Base-by-base conservation (phyloP, 1,140 invertebrate genomes). In the Aphelenchoides fujianensis region DNA sequence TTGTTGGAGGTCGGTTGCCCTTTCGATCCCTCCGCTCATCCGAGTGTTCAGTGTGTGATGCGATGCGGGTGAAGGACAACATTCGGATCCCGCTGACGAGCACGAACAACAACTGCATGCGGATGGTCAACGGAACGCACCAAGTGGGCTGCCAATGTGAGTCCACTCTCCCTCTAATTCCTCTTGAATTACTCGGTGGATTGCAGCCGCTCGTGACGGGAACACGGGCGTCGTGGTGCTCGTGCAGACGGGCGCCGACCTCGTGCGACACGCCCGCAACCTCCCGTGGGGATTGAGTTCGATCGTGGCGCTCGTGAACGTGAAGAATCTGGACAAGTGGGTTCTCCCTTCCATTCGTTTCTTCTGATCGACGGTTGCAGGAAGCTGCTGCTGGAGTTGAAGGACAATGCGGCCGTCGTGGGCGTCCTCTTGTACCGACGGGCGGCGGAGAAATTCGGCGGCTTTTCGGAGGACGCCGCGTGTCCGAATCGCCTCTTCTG, bases 91-190 rank as follows among this genome's bases (percentile, higher is more conserved):
- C 16, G 32, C 34, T 66, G 1, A 66, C 63, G 12, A 16, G 12
- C 16, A 32, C n/a, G n/a, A 16, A 36, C 37, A 66, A 66, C 63
- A 34, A 34, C 2, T 66, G 63, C 36, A 66, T 66, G 63, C 63
- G 63, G 19, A 12, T 66, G 16, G 23, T 66, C 16, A 66, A 66
- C 53, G 63, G 63, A 63, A 66, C 63, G n/a, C 16, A 66, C 32
- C 2, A 34, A 36, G 30, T 66, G 23, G 63, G 63, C 37, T 66
- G 63, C 53, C 63, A 66, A 66, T 66, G 63, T 66, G 7, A 32
- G 63, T 34, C 1, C 19, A 12, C 53, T 5, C 5, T 7, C 27
- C 7, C 34, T 23, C 5, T 27, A 59, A 59, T 59, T 59, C 23
- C n/a, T n/a, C n/a, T n/a, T n/a, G 12, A 5, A 59, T 7, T 59